Conservation (phyloP, 2,888 invertebrate species). For the Macropis europaea region DNA sequence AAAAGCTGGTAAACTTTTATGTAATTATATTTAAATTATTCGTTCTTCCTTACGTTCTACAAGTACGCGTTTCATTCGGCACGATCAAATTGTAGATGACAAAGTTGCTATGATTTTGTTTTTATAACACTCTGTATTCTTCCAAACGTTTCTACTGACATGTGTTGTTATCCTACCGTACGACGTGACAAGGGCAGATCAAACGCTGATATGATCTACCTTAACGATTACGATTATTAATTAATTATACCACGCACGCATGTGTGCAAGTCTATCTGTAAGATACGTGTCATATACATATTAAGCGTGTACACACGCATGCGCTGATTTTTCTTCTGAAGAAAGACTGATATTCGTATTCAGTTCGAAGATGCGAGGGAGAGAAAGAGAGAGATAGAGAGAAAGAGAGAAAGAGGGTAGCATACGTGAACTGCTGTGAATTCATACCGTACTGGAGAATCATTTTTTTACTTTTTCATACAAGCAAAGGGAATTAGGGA, state of each 20-base stretch:
- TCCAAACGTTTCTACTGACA: slow-evolving; percentile 30
- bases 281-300: slow-evolving; percentile 46
- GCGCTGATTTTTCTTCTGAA: slow-evolving; percentile 51
- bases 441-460: slow-evolving; percentile 33
- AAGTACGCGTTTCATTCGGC: background rate
- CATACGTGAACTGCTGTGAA: slow-evolving; percentile 42
- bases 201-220: slow-evolving; percentile 33
- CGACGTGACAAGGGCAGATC: slow-evolving; percentile 27
- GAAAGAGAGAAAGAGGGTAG: no score
- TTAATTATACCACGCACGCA: slow-evolving; percentile 27
- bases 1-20: slow-evolving; percentile 3
- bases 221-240: slow-evolving; percentile 35
- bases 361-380: slow-evolving; percentile 45
- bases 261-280: slow-evolving; percentile 47
- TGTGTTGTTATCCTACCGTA: slow-evolving; percentile 18
- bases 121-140: slow-evolving; percentile 36
- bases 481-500: slow-evolving; percentile 19
- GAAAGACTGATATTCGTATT: slow-evolving; percentile 62
- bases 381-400: slow-evolving; percentile 8
- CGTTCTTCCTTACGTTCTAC: background rate
- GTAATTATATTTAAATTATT: background rate
- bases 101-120: slow-evolving; percentile 30
- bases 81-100: slow-evolving; percentile 23
- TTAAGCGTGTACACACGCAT: slow-evolving; percentile 11
- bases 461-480: slow-evolving; percentile 54